Conservation (phyloP, 2,888 invertebrate genomes). For the Amphipoea lucens region DNA sequence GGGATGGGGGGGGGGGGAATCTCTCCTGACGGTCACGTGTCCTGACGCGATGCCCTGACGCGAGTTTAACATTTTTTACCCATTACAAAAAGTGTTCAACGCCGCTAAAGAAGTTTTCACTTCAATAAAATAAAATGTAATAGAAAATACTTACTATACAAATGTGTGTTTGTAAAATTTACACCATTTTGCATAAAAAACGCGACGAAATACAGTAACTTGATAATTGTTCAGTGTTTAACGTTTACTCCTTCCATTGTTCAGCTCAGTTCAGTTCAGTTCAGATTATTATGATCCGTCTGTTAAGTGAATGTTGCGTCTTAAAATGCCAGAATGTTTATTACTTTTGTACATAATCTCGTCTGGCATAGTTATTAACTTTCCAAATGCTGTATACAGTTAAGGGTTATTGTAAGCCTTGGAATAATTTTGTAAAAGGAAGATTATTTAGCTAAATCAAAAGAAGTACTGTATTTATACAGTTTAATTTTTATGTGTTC, state of each 20-base stretch:
- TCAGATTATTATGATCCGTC: slow-evolving; percentile 54
- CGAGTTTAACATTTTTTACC: too few relatives aligned
- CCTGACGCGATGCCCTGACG: too few relatives aligned
- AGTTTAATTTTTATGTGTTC: background rate
- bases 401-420: slow-evolving; percentile 43
- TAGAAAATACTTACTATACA: too few relatives aligned
- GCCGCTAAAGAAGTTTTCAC: too few relatives aligned
- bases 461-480: background rate
- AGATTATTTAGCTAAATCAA: slow-evolving; percentile 16
- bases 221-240: slow-evolving; percentile 44
- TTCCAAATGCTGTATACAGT: slow-evolving; percentile 27
- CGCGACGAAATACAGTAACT: slow-evolving; percentile 8
- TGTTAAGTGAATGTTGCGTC: slow-evolving; percentile 56
- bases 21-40: too few relatives aligned
- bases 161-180: background rate
- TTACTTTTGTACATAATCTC: slow-evolving; percentile 61
- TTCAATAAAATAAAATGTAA: background rate
- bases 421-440: slow-evolving; percentile 14
- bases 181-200: background rate
- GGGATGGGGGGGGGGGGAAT: too few relatives aligned
- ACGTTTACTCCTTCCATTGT: slow-evolving; percentile 40
- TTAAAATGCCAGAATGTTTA: slow-evolving; percentile 60
- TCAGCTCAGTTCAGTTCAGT: slow-evolving; percentile 23
- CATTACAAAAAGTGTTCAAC: too few relatives aligned
- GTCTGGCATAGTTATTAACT: slow-evolving; percentile 47